phyloP scores from a whole-genome alignment of 2,113 vertebrate species.

The Tautogolabrus adspersus region DNA sequence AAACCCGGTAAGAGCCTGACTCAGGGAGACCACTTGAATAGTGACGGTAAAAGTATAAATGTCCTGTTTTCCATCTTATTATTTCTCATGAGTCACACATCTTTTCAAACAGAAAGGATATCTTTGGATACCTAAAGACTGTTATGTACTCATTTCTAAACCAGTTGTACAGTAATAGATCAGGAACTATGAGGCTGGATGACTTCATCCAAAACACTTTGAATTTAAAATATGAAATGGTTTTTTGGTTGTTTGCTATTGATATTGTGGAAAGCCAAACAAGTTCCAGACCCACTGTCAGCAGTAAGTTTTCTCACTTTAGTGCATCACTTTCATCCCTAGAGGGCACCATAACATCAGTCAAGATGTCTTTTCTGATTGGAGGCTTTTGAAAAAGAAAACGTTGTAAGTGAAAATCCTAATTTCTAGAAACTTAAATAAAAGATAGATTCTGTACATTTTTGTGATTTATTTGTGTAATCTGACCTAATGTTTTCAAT shows the following conservation, averaged over 20 bases:
- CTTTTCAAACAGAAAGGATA: conserved; percentile 24
- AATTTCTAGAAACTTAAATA: background rate
- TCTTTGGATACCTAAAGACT: conserved; percentile 3
- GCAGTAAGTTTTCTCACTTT: background rate
- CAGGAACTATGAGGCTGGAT: background rate
- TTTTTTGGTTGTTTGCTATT: conserved; percentile 22
- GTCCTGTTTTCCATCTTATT: conserved; percentile 47
- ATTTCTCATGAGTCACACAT: conserved; percentile 27
- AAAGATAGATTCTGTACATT: background rate
- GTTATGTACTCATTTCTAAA: conserved; percentile 10
- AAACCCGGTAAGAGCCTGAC: conserved; percentile 29
- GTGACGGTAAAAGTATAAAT: conserved; percentile 32
- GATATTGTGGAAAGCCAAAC: background rate
- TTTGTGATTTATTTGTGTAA: background rate
- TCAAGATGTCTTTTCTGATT: background rate
- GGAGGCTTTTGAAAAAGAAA: no score
- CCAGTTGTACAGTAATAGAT: conserved; percentile 10
- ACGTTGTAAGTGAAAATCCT: background rate
- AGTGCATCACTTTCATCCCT: conserved; percentile 38
- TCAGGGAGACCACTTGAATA: conserved; percentile 40
- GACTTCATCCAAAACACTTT: conserved; percentile 2
- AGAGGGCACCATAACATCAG: conserved; percentile 63
- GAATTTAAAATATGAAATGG: conserved; percentile 6
- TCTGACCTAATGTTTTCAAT: background rate
- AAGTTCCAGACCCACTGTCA: background rate